These are phyloP conservation scores for Eupleurogrammus muticus DNA, from an alignment of 2,797 vertebrate genomes.

Conservation along the genomic window DNA sequence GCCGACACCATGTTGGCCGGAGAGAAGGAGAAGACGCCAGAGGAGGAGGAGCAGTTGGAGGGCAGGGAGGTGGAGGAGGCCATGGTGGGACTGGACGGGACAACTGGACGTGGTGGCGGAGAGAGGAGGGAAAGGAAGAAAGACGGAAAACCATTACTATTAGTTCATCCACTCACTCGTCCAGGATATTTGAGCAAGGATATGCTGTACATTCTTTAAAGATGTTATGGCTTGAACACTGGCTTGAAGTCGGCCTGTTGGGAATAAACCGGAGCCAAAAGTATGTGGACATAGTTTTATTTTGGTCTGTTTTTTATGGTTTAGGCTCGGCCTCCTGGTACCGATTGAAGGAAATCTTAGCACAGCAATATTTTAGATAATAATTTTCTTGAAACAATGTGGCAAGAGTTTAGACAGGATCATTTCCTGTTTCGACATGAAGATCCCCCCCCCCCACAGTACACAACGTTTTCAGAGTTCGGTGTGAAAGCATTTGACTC, in stretches of 20 bases:
- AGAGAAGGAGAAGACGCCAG: constrained; percentile 98
- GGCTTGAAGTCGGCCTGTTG: not conserved
- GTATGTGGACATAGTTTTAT: not conserved
- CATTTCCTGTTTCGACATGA: no score
- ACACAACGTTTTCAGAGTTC: not conserved
- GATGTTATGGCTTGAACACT: not conserved
- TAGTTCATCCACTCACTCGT: constrained; percentile 7
- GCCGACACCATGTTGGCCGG: constrained; percentile 99
- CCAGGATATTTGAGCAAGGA: not conserved
- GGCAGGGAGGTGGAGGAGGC: constrained; percentile 97
- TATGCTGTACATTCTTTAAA: not conserved
- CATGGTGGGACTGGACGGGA: constrained; percentile 99
- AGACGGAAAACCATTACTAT: constrained; percentile 21
- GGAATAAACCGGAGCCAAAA: not conserved
- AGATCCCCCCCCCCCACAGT: no score
- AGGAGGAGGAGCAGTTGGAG: constrained; percentile 98
- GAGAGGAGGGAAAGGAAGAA: not conserved
- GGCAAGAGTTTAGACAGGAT: not conserved
- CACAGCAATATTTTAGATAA: not conserved
- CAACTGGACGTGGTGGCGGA: constrained; percentile 85
- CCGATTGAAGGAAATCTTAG: not conserved
- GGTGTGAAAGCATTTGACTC: not conserved
- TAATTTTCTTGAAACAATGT: not conserved
- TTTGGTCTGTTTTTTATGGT: not conserved
- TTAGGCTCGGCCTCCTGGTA: not conserved